phyloP scores from a whole-genome alignment of 2,797 vertebrate species.

The Passerculus sandwichensis region DNA sequence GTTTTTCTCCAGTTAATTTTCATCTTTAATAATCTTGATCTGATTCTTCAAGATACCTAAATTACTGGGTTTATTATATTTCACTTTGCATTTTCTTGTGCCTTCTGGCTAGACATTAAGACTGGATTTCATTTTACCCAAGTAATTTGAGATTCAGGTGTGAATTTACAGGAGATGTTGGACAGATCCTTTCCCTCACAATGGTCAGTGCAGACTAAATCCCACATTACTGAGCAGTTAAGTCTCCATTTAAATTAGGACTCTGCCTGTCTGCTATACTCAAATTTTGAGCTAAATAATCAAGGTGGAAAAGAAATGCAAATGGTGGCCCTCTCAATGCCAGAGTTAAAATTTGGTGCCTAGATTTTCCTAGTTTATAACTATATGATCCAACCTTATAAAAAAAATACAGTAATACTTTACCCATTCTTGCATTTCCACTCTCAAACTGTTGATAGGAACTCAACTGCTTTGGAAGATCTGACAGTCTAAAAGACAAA shows the following conservation, averaged over 20 bases:
- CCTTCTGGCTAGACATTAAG: not conserved
- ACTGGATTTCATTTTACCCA: not conserved
- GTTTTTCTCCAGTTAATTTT: not conserved
- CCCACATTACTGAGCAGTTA: not conserved
- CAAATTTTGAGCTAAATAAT: not conserved
- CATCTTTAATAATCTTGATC: not conserved
- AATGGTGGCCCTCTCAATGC: not conserved
- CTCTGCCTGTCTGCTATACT: not conserved
- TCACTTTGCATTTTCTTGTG: not conserved
- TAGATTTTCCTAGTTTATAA: not conserved
- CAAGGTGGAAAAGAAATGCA: not conserved
- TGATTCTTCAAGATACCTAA: not conserved
- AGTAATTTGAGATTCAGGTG: not conserved
- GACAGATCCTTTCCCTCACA: not conserved
- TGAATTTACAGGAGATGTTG: not conserved
- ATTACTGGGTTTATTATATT: not conserved
- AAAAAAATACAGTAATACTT: not conserved
- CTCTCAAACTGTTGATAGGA: constrained; percentile 53
- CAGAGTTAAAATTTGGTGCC: not conserved
- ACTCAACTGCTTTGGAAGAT: constrained; percentile 58
- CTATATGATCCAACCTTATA: not conserved
- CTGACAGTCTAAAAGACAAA: constrained; percentile 68
- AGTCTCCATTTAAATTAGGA: not conserved
- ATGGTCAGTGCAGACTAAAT: not conserved
- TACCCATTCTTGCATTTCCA: constrained; percentile 59